Conservation (phyloP, 2,113 vertebrate genomes). For the Euleptes europaea region DNA sequence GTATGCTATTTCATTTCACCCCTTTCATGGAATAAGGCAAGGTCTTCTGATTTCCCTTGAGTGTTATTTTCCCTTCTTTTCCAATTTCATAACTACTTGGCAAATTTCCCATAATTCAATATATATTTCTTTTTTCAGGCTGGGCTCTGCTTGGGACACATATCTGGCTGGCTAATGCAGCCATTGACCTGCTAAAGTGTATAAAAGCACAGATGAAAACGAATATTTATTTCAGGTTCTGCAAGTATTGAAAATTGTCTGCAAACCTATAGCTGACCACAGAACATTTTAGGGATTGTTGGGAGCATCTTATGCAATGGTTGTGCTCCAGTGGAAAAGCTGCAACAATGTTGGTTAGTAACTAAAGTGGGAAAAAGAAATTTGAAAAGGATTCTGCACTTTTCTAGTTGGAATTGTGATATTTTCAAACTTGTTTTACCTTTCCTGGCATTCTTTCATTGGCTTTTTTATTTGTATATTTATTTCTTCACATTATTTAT, state of each 20-base stretch:
- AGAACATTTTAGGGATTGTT: neutral
- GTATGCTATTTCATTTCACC: constrained; percentile 23
- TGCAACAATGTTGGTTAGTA: neutral
- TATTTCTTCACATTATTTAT: too few relatives aligned
- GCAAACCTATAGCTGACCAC: constrained; percentile 31
- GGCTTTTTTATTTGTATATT: too few relatives aligned
- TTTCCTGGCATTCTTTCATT: too few relatives aligned
- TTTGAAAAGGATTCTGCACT: neutral
- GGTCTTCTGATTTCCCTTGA: constrained; percentile 33
- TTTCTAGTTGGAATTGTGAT: too few relatives aligned
- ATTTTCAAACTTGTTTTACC: too few relatives aligned
- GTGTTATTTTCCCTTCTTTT: neutral
- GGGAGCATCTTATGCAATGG: neutral
- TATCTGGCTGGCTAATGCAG: constrained; percentile 10
- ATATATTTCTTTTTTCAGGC: neutral
- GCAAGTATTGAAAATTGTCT: constrained; percentile 19
- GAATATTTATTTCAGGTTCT: constrained; percentile 43
- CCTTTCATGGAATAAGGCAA: constrained; percentile 17
- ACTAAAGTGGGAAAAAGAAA: neutral
- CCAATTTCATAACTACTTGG: neutral
- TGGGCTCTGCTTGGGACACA: neutral
- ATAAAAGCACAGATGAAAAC: constrained; percentile 30
- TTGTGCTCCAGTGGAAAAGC: neutral
- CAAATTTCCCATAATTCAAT: neutral
- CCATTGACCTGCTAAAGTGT: constrained; percentile 28